These are phyloP conservation scores for Hippolais icterina DNA, from an alignment of 2,113 vertebrate genomes.

Conservation along the genomic window DNA sequence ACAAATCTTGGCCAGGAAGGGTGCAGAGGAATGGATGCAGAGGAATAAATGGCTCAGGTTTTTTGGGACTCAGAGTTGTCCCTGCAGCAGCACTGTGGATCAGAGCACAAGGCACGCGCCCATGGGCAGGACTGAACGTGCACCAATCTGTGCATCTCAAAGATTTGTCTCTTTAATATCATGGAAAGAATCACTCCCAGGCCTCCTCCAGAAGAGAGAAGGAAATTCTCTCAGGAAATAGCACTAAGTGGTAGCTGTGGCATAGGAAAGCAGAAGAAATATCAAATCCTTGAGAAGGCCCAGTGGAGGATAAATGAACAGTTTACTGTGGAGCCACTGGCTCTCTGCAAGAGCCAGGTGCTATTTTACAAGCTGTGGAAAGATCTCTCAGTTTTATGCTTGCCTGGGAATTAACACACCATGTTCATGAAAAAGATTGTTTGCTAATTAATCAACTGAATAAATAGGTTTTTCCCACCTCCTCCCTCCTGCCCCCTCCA, in stretches of 20 bases:
- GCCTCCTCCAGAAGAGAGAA: background rate
- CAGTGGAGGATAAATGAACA: background rate
- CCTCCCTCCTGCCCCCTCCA: accelerated
- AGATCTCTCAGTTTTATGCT: background rate
- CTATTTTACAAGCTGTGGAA: background rate
- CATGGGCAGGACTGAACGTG: background rate
- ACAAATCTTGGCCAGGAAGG: background rate
- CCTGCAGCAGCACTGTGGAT: background rate
- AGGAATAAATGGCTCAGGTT: background rate
- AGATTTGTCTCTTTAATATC: background rate
- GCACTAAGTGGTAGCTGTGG: background rate
- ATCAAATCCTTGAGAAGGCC: background rate
- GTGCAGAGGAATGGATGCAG: background rate
- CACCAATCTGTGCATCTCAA: background rate
- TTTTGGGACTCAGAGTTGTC: background rate
- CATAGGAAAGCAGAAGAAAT: background rate
- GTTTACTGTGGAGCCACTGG: accelerated
- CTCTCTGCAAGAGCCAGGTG: background rate
- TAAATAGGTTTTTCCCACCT: background rate
- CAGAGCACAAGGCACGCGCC: accelerated
- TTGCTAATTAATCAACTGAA: background rate
- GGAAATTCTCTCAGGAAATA: background rate
- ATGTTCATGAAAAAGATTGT: background rate
- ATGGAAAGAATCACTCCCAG: background rate
- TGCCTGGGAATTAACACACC: background rate